Base-by-base conservation (phyloP, 2,888 invertebrate species). In the Agonopterix heracliana region DNA sequence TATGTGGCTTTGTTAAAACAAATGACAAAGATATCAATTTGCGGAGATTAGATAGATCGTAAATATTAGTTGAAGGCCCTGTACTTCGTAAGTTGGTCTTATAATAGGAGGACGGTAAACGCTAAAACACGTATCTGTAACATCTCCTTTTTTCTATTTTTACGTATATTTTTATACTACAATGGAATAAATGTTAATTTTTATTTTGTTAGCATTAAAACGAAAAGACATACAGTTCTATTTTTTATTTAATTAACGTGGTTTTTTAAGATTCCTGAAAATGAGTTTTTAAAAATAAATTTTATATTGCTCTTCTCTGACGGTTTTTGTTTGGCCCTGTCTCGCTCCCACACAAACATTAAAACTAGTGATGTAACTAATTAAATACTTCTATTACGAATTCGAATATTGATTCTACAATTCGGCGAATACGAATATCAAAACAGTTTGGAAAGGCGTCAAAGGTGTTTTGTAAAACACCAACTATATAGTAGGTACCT, bases 151-250 rank as follows among this genome's bases (percentile, higher is more conserved):
- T 82, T 83, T 82, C 81, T 81, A 84, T 82, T 81, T 81, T 83
- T 84, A 85, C 79, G 80, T 85, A 86, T 88, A 85, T 87, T 86
- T 87, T 86, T 87, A 85, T 87, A 87, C 84, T 85, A 80, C 78
- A 64, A 81, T 81, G 81, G 76, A 85, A 86, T 87, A 84, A 81
- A 83, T 84, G 81, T 83, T 85, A 85, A 82, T 85, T 85, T 26
- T 84, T 80, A 86, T 82, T 87, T 82, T 87, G 84, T 88, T 88
- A 88, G 87, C 85, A 87, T 87, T 86, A 87, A 87, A 88, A 82
- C 78, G 68, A 86, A 86, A 87, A 87, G 86, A 88, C 86, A 87
- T 84, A 79, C 79, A 78, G 74, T 77, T 79, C 74, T 80, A 81
- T 82, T 82, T 83, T 80, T 82, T 76, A 69, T 74, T 74, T 71